Evolutionary conservation across 2,888 invertebrate genomes (phyloP), one percentile per base, ranked within the genome.

Genomic region (Lepidochitona cinerea): DNA sequence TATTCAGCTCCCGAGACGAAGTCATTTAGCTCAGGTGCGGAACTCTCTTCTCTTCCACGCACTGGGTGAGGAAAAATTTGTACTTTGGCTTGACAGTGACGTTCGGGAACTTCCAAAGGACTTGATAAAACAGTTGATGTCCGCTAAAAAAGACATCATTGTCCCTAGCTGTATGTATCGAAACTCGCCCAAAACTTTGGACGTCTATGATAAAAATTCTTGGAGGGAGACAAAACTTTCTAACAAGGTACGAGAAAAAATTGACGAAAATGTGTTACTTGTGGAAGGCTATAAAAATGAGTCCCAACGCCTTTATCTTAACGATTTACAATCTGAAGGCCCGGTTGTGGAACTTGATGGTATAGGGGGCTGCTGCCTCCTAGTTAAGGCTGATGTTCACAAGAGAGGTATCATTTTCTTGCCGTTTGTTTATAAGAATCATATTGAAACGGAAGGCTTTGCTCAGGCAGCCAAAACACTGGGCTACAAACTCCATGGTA

Each of bases 381-480:
- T 83, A 4, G 75, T 83, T 12, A 73, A 74, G n/a, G 80, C 80
- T 6, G 72, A 77, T 65, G 52, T 75, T 32, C 81, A 82, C 49
- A 37, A 77, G 32, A 74, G 72, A 26, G 83, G 83, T n/a, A 72
- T 81, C 23, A 71, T 75, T 26, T 83, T 83, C 67, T 81, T 81
- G 0, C 67, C 78, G 1, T 82, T 76, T 64, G 32, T 79, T 0
- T 78, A 72, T 66, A 67, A 75, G 4, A 72, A 80, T 35, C 83
- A 83, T 65, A 78, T 83, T 12, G 83, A 83, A 53, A 81, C 80
- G n/a, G 83, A 83, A 36, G 83, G 81, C 0, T 67, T 83, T 65
- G 81, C 80, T 12, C 77, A 79, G 37, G 77, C 81, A 75, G 83
- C 81, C 3, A 67, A 72, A 29, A 52, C 36, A 1, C 74, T 83